Base-by-base conservation (phyloP, 2,888 invertebrate species). In the Spialia ferax region DNA sequence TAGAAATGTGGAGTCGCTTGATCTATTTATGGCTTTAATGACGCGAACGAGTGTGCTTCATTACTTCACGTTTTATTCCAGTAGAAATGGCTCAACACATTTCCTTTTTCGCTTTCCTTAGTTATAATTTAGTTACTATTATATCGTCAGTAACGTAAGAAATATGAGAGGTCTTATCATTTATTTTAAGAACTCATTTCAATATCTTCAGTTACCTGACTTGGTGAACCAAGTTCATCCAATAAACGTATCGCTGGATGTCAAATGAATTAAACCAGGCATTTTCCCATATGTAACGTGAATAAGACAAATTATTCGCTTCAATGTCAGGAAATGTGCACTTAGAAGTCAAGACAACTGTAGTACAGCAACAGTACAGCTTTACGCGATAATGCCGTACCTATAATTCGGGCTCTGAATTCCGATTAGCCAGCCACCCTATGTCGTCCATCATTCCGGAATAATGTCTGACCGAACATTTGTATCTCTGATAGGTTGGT, bases 1-100 rank as follows among this genome's bases (percentile, higher is more conserved):
- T 32, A 23, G 54, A 63, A 29, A 45, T 63, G 63, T 22, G n/a
- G 23, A 52, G 48, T 48, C 6, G 20, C 20, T 20, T 45, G 18
- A 18, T 45, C 48, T 20, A 48, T 48, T 20, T 48, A 42, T 11
- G 11, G 32, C 32, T 26, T 26, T 26, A 26, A 26, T 5, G 13
- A 38, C 13, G 6, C 13, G n/a, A 38, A 38, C 38, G 13, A 38
- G n/a, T 45, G 6, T 42, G 42, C n/a, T 26, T 26, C 6, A 42
- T 10, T 32, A 8, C 32, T 32, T 32, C 8, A 6, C 32, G 32
- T 13, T 38, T 38, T 38, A 7, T n/a, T 0, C n/a, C 6, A 38
- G 38, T 5, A n/a, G 13, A 38, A n/a, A n/a, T 38, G 38, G n/a
- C n/a, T 13, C 2, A 38, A 32, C 32, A 8, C 32, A 32, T 32